Base-by-base conservation (phyloP, 2,797 vertebrate species). In the Euphonia xanthogaster region DNA sequence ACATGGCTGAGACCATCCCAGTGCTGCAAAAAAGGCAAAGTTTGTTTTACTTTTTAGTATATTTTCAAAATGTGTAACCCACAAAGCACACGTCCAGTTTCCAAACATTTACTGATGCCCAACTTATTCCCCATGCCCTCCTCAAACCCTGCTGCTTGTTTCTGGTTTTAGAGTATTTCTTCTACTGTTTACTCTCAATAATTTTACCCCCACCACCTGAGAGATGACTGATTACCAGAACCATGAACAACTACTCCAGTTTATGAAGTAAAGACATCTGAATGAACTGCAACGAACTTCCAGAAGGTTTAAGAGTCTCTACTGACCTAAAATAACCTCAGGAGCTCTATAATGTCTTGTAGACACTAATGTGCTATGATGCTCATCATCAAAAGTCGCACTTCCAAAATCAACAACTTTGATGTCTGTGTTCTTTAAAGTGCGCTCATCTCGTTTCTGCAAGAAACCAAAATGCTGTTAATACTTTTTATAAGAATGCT, bases 351-450 rank as follows among this genome's bases (percentile, higher is more conserved):
- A 99, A 93, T 99, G 99, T n/a, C 99, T 98, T 5, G 99, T 99
- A 31, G 99, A 99, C 57, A 99, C 99, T 68, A 99, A 98, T 28
- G 99, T 99, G 2, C 99, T 99, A 92, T 99, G 99, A 97, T 99
- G 99, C 44, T 99, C 99, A 12, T 99, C 98, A 60, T 99, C 99
- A 25, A 99, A 99, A 2, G 99, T 99, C 40, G 99, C 99, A 63
- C 99, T 99, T 90, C 99, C 99, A 96, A 99, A 99, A 96, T 99
- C 99, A 58, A 99, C 99, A 7, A 99, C 98, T 96, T 99, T 99
- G 63, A 99, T 98, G 90, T 99, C 98, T n/a, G 99, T 98, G 79
- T 98, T 99, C 95, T 98, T 99, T 55, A 99, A 86, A 8, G 98
- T 99, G 30, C 99, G 98, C 60, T 99, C 99, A 90, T 99, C 99